Conservation (phyloP, 1,140 invertebrate species). For the Camponotus vicinus region DNA sequence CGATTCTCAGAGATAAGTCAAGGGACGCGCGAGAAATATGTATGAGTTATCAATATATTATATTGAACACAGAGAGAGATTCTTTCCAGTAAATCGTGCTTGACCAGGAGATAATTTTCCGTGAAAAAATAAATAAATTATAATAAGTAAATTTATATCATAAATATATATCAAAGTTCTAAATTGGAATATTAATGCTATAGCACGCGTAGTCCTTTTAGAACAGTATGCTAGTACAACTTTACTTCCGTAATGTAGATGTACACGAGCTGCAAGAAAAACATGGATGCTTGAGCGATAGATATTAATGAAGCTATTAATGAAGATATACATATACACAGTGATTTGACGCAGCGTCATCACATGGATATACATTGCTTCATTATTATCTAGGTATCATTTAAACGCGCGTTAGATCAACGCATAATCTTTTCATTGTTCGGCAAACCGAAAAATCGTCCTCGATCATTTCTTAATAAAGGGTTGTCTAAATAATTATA, state of each 20-base stretch:
- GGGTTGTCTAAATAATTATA: slow-evolving; percentile 9
- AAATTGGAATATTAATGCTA: neutral
- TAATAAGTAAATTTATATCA: no score
- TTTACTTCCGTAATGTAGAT: neutral
- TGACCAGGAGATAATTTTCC: neutral
- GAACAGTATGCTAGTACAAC: neutral
- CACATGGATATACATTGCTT: no score
- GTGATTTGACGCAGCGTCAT: no score
- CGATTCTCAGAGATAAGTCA: neutral
- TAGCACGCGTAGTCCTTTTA: neutral
- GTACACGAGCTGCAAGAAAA: no score
- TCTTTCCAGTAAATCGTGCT: neutral
- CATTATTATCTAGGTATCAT: no score
- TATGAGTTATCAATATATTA: slow-evolving; percentile 8
- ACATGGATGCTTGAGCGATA: no score
- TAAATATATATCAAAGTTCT: slow-evolving; percentile 6
- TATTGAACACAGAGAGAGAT: neutral
- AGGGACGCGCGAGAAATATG: neutral
- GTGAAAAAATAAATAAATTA: slow-evolving; percentile 5
- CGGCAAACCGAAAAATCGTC: neutral
- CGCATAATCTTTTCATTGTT: no score
- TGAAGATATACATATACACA: no score
- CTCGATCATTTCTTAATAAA: slow-evolving; percentile 15
- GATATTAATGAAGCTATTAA: no score
- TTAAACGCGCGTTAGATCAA: no score